Percentiles rank a stretch among this genome's conserved stretches.
These are phyloP conservation scores for Carcina quercana DNA, from an alignment of 2,888 invertebrate genomes.

Conservation along the genomic window DNA sequence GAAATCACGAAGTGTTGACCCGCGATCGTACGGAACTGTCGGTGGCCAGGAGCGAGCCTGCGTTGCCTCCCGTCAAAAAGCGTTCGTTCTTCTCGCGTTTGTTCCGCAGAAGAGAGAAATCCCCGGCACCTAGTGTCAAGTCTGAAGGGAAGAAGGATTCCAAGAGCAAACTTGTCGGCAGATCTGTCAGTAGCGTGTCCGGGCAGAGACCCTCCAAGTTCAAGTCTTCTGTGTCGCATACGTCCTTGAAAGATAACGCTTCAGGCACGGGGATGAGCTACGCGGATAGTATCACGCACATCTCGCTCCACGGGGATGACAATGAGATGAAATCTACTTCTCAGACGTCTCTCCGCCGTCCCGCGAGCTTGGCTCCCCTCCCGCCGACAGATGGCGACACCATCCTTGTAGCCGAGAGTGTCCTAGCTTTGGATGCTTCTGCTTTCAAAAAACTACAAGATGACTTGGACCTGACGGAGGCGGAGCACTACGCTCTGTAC, in stretches of 20 bases:
- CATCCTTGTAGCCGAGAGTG: constrained; percentile 74
- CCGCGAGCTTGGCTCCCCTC: constrained; percentile 43
- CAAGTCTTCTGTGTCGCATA: constrained; percentile 53
- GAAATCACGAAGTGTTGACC: constrained; percentile 29
- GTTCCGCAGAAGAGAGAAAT: constrained; percentile 58
- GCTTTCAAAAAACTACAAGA: constrained; percentile 57
- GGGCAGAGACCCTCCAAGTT: constrained; percentile 71
- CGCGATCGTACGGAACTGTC: constrained; percentile 30
- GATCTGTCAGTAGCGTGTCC: constrained; percentile 77
- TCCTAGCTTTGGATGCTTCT: constrained; percentile 57
- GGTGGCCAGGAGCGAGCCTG: constrained; percentile 55
- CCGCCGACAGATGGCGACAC: constrained; percentile 72
- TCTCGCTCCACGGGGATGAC: constrained; percentile 77
- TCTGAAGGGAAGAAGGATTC: constrained; percentile 45
- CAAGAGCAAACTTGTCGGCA: constrained; percentile 62
- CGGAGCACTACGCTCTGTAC: constrained; percentile 91
- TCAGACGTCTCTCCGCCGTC: constrained; percentile 37
- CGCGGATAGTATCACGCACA: constrained; percentile 77
- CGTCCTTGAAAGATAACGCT: constrained; percentile 57
- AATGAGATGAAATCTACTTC: constrained; percentile 51
- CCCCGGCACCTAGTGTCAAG: constrained; percentile 59
- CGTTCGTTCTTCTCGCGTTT: constrained; percentile 64
- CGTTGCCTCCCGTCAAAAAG: constrained; percentile 59
- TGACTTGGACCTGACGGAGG: constrained; percentile 85
- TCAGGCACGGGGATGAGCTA: constrained; percentile 56